A percentile compares a stretch with the other conserved stretches of the same genome.
These are phyloP conservation scores for Eupithecia subfuscata DNA, from an alignment of 2,888 invertebrate species.

Conservation along the genomic window DNA sequence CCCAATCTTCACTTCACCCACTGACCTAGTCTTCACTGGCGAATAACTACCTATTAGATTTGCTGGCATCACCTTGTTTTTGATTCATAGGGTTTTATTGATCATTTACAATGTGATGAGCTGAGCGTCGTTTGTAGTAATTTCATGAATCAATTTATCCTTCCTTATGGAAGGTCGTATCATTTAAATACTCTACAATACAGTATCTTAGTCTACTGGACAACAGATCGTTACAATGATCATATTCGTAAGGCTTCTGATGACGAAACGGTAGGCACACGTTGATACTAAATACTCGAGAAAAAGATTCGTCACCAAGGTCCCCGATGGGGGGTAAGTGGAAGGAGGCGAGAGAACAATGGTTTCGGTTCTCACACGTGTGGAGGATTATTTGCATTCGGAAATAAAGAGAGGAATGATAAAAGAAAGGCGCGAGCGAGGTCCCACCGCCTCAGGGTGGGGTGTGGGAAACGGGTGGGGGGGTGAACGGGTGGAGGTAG, in stretches of 20 bases:
- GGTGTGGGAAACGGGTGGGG: constrained; percentile 77
- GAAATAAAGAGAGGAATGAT: constrained; percentile 85
- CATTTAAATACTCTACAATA: not conserved
- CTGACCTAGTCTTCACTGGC: constrained; percentile 34
- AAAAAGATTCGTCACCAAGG: constrained; percentile 84
- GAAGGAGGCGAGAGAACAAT: constrained; percentile 82
- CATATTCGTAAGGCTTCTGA: not conserved
- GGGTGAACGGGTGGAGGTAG: constrained; percentile 55
- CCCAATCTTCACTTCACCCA: constrained; percentile 36
- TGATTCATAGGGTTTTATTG: not conserved
- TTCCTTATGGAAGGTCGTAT: not conserved
- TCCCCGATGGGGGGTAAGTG: constrained; percentile 71
- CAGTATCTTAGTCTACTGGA: not conserved
- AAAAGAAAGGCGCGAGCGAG: constrained; percentile 84
- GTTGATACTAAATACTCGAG: constrained; percentile 77
- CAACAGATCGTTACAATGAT: not conserved
- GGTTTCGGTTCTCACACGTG: constrained; percentile 85
- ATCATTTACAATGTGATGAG: not conserved
- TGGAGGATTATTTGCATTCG: constrained; percentile 86
- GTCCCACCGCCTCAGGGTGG: constrained; percentile 82
- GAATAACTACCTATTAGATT: constrained; percentile 32
- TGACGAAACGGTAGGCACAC: constrained; percentile 40
- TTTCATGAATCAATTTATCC: constrained; percentile 1
- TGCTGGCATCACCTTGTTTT: not conserved
- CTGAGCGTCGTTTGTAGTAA: not conserved